Conservation (phyloP, 2,888 invertebrate species). For the Conomelus anceps region DNA sequence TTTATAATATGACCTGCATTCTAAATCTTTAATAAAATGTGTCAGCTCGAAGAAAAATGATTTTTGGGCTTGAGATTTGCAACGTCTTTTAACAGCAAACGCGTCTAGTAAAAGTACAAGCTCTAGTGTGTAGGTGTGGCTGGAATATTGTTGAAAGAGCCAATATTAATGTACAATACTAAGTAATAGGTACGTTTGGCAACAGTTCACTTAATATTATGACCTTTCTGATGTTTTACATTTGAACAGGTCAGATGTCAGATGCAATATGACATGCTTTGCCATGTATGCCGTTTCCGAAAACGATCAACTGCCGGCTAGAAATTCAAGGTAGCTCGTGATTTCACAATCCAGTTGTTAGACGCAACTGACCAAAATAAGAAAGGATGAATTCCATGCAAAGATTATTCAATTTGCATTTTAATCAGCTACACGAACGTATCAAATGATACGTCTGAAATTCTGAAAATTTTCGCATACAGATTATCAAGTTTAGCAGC, state of each 20-base stretch:
- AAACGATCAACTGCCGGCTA: background rate
- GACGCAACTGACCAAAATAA: background rate
- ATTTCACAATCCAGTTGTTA: background rate
- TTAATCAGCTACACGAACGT: background rate
- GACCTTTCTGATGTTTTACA: background rate
- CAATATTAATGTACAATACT: background rate
- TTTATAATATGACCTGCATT: background rate
- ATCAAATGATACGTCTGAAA: too few species aligned
- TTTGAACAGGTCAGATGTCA: background rate
- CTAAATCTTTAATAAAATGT: background rate
- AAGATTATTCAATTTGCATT: background rate
- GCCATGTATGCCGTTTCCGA: background rate
- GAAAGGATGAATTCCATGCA: background rate
- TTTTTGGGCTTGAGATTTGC: background rate
- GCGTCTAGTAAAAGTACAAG: background rate
- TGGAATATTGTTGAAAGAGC: background rate
- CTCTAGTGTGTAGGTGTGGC: background rate
- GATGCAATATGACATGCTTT: background rate
- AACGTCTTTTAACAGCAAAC: background rate
- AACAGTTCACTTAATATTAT: background rate
- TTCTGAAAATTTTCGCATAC: background rate
- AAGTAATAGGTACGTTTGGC: background rate
- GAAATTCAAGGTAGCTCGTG: background rate
- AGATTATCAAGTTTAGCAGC: background rate
- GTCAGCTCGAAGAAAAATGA: background rate